Evolutionary conservation across 2,888 invertebrate species (phyloP), one percentile per base, ranked within the genome.

Genomic region (Mechanitis mazaeus): DNA sequence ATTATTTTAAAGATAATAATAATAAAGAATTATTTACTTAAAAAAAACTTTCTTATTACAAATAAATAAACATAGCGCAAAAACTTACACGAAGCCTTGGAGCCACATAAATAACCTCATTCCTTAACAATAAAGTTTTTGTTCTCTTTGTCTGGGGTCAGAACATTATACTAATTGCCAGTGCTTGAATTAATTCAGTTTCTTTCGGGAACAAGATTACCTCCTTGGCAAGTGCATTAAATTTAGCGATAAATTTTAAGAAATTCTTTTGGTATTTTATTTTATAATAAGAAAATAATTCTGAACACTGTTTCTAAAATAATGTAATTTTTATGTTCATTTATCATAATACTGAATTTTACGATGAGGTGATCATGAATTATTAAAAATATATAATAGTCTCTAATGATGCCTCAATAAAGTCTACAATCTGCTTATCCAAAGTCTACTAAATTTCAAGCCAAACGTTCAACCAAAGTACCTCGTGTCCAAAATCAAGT

Each of bases 201-300:
- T 63, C 61, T 64, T 64, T 58, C 59, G 60, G 45, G 57, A 60
- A 38, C 28, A 33, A 68, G 67, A 68, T 65, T 65, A 66, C 60
- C 46, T 62, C 55, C 58, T 57, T 57, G 59, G 64, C 64, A 57
- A 66, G 61, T 63, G 61, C 66, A 65, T 64, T 69, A 70, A 77
- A 78, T 73, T 80, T 56, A 31, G 54, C 45, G 42, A 59, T 50
- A 50, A 50, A 50, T 31, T 50, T 50, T 31, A 33, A 45, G 33
- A 33, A 59, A 33, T 33, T n/a, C 33, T 47, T 54, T 54, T 11
- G n/a, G 45, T 42, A 9, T 54, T n/a, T 2, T 33, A 31, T 35
- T 12, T 50, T 12, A 6, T 53, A 53, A 11, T 4, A 53, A 33
- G 4, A 53, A 3, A 20, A 42, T 42, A 42, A 42, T 9, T 42